Base-by-base conservation (phyloP, 2,797 vertebrate species). In the Alauda arvensis region DNA sequence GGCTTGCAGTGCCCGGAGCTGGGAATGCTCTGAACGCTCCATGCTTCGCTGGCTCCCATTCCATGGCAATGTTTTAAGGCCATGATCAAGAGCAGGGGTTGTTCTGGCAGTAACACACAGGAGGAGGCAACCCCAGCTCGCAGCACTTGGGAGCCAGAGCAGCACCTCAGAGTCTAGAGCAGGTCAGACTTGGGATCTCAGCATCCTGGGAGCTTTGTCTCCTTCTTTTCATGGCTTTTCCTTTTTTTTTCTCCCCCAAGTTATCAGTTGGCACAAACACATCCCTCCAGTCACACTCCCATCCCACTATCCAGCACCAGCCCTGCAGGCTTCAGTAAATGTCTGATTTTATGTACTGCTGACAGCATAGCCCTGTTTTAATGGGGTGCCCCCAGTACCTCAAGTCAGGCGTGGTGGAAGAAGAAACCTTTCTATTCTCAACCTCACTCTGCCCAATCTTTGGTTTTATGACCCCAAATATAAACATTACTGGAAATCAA, bases 1-100 rank as follows among this genome's bases (percentile, higher is more conserved):
- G 52, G 84, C 79, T 83, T 37, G 78, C 12, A 76, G 89, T 78
- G 85, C 92, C 89, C n/a, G 3, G 60, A 83, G 92, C 93, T 53
- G 85, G 80, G 51, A 14, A 39, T 1, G 33, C 72, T 2, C 81
- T 42, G 62, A n/a, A 19, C 0, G 1, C 65, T 70, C 81, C 71
- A 33, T 40, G 72, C 82, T 90, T 52, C 66, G 15, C 77, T 75
- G 85, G 28, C 67, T 91, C 67, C 52, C 4, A 0, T 7, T 76
- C 10, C 8, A 3, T 23, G 72, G 78, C 59, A 19, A 7, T 15
- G 45, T 23, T 85, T 80, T 79, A 43, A 87, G 78, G 66, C 88
- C 24, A 3, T 0, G 1, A 63, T 8, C 18, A 39, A 69, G 84
- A 66, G 11, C 1, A 43, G 39, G 70, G 24, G 43, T 17, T 4